phyloP scores from a whole-genome alignment of 2,797 vertebrate genomes.

The Poecilia picta region DNA sequence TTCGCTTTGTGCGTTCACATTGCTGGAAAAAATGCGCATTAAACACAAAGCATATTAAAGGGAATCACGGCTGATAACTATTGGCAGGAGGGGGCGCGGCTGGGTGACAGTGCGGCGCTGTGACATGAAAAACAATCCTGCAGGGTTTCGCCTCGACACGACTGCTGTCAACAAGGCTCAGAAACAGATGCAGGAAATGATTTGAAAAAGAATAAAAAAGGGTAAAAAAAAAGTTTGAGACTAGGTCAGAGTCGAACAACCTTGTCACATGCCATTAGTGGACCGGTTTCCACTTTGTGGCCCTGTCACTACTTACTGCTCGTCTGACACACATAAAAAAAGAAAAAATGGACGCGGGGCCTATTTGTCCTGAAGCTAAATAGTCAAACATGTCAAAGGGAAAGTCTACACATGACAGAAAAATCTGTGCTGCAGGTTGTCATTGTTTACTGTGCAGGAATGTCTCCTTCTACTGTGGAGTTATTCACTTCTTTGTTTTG shows the following conservation, averaged over 20 bases:
- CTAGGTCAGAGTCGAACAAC: constrained; percentile 67
- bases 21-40: constrained; percentile 24
- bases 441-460: constrained; percentile 25
- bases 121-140: constrained; percentile 70
- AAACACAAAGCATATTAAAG: constrained; percentile 51
- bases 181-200: constrained; percentile 48
- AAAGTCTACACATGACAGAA: constrained; percentile 30
- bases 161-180: constrained; percentile 71
- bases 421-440: constrained; percentile 35
- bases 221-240: constrained; percentile 72
- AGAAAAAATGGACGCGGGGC: constrained; percentile 12
- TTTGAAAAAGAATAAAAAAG: constrained; percentile 59
- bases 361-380: constrained; percentile 34
- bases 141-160: constrained; percentile 64
- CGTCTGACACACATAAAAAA: constrained; percentile 55
- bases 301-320: constrained; percentile 54
- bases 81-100: constrained; percentile 51
- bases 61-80: constrained; percentile 61
- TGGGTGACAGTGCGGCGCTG: constrained; percentile 57
- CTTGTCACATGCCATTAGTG: constrained; percentile 74
- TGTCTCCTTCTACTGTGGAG: constrained; percentile 14
- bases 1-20: constrained; percentile 44
- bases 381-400: constrained; percentile 43
- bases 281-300: constrained; percentile 51
- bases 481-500: constrained; percentile 4